phyloP scores from a whole-genome alignment of 2,888 invertebrate species.

The Agrenia bidenticulata region DNA sequence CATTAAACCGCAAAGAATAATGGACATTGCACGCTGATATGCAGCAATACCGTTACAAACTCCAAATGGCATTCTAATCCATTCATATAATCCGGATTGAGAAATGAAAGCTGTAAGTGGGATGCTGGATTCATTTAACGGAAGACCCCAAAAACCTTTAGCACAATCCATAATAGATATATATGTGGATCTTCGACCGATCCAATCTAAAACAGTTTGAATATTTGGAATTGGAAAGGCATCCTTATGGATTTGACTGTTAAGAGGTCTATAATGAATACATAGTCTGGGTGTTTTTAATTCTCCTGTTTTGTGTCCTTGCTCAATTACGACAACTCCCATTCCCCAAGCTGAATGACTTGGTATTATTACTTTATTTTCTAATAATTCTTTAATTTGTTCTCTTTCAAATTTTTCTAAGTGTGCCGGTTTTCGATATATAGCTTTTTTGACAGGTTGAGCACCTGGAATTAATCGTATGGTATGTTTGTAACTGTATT shows the following conservation, averaged over 20 bases:
- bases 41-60: slow-evolving; percentile 7
- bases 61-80: slow-evolving; percentile 19
- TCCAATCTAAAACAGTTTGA: slow-evolving; percentile 27
- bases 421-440: slow-evolving; percentile 29
- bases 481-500: slow-evolving; percentile 62
- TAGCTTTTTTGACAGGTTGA: slow-evolving; percentile 20
- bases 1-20: slow-evolving; percentile 19
- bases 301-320: slow-evolving; percentile 19
- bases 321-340: slow-evolving; percentile 23
- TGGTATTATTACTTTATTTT: slow-evolving; percentile 23
- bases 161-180: slow-evolving; percentile 18
- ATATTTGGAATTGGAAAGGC: slow-evolving; percentile 22
- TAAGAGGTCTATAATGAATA: slow-evolving; percentile 23
- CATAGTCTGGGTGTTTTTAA: neutral
- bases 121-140: slow-evolving; percentile 15
- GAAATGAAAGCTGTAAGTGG: slow-evolving; percentile 27
- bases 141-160: slow-evolving; percentile 28
- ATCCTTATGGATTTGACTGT: slow-evolving; percentile 21
- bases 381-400: slow-evolving; percentile 28
- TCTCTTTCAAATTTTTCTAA: slow-evolving; percentile 31
- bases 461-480: slow-evolving; percentile 61
- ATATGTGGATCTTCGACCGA: slow-evolving; percentile 11
- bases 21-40: slow-evolving; percentile 9
- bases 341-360: slow-evolving; percentile 24
- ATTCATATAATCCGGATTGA: slow-evolving; percentile 21